Evolutionary conservation across 2,797 vertebrate species (phyloP), one percentile per base, ranked within the genome.

Genomic region (Alosa sapidissima): DNA sequence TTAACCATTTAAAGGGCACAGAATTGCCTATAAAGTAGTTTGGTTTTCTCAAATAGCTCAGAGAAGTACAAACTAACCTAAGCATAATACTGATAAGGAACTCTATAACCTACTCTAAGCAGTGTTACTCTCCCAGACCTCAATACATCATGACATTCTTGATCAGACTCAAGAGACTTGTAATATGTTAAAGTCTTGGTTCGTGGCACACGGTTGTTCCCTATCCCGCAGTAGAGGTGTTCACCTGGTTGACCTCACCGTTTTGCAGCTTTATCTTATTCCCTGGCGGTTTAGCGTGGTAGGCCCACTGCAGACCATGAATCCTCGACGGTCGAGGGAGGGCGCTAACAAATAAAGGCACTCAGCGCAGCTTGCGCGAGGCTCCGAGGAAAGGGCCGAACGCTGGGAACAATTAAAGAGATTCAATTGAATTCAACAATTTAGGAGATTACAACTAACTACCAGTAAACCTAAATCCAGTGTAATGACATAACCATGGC

Each of bases 401-500:
- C 85, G 84, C 89, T 87, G 91, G 84, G 84, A 89, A 88, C 87
- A 89, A 90, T 90, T 90, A 87, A 89, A 86, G 82, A 86, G 83
- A 85, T 87, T 87, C 89, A 84, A 85, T 84, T 87, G 72, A 78
- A 78, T 78, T 78, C 72, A 78, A 78, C 72, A 78, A 78, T 78
- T 78, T 84, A 88, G 88, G 86, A 84, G 41, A 86, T 90, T 19
- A 89, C 91, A 93, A 91, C 93, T 91, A 92, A 90, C 88, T 90
- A 93, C 81, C 86, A 89, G 85, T 88, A 85, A 87, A 88, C 91
- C 90, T 92, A 85, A 94, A 94, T 92, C 91, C 91, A 92, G 88
- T 92, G 60, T 86, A 89, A 89, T 87, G 82, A 65, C 10, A 55
- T 82, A 87, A 85, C 87, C 86, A 96, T 96, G 95, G 95, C 95